Evolutionary conservation across 2,797 vertebrate genomes (phyloP), one percentile per base, ranked within the genome.

Genomic region (Falco peregrinus): DNA sequence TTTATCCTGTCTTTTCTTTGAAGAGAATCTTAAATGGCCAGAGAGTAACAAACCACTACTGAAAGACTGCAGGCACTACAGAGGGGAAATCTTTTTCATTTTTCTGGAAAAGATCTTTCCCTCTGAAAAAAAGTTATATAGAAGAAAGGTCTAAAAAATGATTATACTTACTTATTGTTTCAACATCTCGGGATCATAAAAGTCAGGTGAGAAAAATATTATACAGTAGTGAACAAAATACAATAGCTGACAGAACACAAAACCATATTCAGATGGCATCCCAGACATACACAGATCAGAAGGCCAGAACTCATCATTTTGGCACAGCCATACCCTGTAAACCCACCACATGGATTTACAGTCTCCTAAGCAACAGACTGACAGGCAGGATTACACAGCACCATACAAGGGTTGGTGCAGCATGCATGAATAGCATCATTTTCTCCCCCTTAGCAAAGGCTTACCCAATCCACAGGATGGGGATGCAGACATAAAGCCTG

Each of bases 351-450:
- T 20, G 63, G 41, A 37, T 41, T 64, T 39, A 17, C 11, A 84
- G 47, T 10, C 26, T 16, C 11, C 26, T 22, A 26, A 74, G 24
- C 0, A 2, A 16, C 61, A 80, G 59, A 5, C 39, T 10, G 59
- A 4, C 69, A 76, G 57, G 75, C 18, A 61, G 47, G 39, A 26
- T 39, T 37, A 9, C 48, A 47, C 39, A 29, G 41, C 73, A 37
- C 17, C 3, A 1, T 1, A 26, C 37, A 16, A 6, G 5, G 3
- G 22, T 10, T 56, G 56, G 45, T 51, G 51, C 56, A 39, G 48
- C n/a, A 37, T 2, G 13, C 41, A 33, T 1, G 2, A 29, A 24
- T 2, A 18, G 37, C 56, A 35, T 1, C 0, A 0, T 5, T 8
- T 35, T 4, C 57, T 65, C 16, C 39, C 26, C 16, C 24, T 20